A percentile compares a stretch with the other conserved stretches of the same genome.
Conservation (phyloP, 2,888 invertebrate species). For the Drosophila recens region DNA sequence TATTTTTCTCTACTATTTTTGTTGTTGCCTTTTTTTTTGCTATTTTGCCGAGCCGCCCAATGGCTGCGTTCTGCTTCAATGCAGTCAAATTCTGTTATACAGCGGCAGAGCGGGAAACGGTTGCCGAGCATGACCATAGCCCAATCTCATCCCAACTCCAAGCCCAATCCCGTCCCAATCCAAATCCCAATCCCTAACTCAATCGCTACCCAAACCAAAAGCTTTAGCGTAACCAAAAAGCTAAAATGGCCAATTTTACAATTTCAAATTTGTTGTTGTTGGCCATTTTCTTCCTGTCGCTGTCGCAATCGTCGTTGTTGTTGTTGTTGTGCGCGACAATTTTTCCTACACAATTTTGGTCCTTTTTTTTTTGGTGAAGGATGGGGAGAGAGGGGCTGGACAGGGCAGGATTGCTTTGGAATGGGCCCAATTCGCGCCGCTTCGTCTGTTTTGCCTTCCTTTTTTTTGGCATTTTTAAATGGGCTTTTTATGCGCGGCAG, state of each 20-base stretch:
- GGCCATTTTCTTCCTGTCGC: constrained; percentile 27
- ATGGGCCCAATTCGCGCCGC: constrained; percentile 59
- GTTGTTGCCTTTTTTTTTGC: not conserved
- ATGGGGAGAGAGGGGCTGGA: not conserved
- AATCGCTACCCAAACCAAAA: constrained; percentile 31
- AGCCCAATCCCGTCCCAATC: not conserved
- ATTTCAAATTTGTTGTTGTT: constrained; percentile 60
- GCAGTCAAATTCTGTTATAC: constrained; percentile 78
- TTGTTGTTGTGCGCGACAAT: constrained; percentile 60
- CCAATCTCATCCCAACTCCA: constrained; percentile 7
- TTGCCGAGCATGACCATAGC: constrained; percentile 32
- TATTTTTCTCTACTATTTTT: constrained; percentile 7
- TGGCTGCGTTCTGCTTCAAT: constrained; percentile 79
- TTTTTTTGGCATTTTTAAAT: constrained; percentile 69
- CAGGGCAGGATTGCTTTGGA: not conserved
- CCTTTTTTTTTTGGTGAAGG: constrained; percentile 34
- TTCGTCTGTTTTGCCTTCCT: constrained; percentile 52
- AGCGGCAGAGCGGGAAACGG: constrained; percentile 48
- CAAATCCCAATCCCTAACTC: constrained; percentile 5
- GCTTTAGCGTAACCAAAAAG: constrained; percentile 73
- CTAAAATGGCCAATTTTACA: constrained; percentile 82
- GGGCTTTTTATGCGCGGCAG: constrained; percentile 82
- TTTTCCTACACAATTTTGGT: constrained; percentile 74
- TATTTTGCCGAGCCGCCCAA: constrained; percentile 68
- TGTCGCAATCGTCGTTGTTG: constrained; percentile 12